phyloP scores from a whole-genome alignment of 2,888 invertebrate species.

The Polyommatus iphigenia region DNA sequence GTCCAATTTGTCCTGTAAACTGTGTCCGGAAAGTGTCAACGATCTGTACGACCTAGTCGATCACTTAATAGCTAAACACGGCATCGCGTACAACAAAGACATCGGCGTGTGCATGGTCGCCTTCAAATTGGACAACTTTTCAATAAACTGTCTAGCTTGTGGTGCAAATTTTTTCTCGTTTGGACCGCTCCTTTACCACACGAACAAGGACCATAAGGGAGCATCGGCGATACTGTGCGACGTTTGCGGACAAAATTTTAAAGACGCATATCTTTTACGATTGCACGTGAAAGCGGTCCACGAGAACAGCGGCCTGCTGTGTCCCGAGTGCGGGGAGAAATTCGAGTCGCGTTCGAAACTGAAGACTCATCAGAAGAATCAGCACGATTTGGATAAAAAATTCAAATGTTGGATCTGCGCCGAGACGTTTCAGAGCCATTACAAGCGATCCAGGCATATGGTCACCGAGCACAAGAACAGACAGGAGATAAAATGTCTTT shows the following conservation, averaged over 20 bases:
- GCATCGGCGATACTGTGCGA: conserved; percentile 68
- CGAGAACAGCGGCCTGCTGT: conserved; percentile 60
- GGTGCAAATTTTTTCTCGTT: conserved; percentile 66
- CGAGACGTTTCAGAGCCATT: conserved; percentile 64
- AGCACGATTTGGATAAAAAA: conserved; percentile 70
- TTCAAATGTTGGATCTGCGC: conserved; percentile 75
- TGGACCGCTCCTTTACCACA: conserved; percentile 66
- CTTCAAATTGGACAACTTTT: conserved; percentile 64
- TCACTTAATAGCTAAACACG: conserved; percentile 61
- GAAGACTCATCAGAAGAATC: conserved; percentile 70
- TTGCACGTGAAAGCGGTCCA: conserved; percentile 65
- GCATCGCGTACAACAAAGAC: conserved; percentile 63
- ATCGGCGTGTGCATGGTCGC: conserved; percentile 67
- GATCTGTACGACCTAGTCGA: conserved; percentile 67
- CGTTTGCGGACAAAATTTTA: conserved; percentile 70
- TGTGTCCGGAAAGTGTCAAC: conserved; percentile 55
- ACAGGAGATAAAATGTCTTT: conserved; percentile 66
- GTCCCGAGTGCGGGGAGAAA: conserved; percentile 69
- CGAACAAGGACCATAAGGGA: conserved; percentile 72
- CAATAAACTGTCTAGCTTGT: conserved; percentile 62
- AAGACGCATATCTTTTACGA: conserved; percentile 58
- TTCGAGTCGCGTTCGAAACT: conserved; percentile 74
- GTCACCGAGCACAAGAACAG: conserved; percentile 65
- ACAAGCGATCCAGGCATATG: conserved; percentile 68
- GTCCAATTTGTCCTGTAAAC: conserved; percentile 58